phyloP scores from a whole-genome alignment of 2,797 vertebrate species.

The Pogoniulus pusillus region DNA sequence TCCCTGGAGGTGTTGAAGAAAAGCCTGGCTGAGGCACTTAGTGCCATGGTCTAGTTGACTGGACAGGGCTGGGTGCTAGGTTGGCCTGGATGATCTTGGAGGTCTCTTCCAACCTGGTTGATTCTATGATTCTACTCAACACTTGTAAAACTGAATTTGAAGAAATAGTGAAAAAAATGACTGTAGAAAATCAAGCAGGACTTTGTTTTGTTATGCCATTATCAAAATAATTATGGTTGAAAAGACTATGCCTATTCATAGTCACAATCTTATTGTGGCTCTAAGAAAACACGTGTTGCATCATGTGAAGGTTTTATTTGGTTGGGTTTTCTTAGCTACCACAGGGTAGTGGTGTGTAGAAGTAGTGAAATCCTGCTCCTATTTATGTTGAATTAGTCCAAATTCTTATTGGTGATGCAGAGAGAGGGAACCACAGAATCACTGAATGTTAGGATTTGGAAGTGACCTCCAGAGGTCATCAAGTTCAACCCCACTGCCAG shows the following conservation, averaged over 20 bases:
- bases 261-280: fast-evolving
- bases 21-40: too few relatives aligned
- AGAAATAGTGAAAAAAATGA: background rate
- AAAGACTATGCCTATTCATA: background rate
- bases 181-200: background rate
- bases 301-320: background rate
- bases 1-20: too few relatives aligned
- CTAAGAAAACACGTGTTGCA: background rate
- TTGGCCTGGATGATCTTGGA: too few relatives aligned
- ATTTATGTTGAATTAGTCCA: background rate
- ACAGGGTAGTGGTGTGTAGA: background rate
- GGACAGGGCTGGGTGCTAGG: too few relatives aligned
- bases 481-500: too few relatives aligned
- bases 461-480: too few relatives aligned
- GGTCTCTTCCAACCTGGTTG: too few relatives aligned
- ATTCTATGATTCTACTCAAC: too few relatives aligned
- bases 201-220: background rate
- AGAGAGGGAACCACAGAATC: too few relatives aligned
- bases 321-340: background rate
- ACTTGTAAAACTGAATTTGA: background rate
- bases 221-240: background rate
- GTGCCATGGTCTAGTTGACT: too few relatives aligned
- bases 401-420: background rate
- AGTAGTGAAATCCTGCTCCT: background rate
- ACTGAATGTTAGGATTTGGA: too few relatives aligned